These are phyloP conservation scores for Perccottus glenii DNA, from an alignment of 2,113 vertebrate genomes.

Conservation along the genomic window DNA sequence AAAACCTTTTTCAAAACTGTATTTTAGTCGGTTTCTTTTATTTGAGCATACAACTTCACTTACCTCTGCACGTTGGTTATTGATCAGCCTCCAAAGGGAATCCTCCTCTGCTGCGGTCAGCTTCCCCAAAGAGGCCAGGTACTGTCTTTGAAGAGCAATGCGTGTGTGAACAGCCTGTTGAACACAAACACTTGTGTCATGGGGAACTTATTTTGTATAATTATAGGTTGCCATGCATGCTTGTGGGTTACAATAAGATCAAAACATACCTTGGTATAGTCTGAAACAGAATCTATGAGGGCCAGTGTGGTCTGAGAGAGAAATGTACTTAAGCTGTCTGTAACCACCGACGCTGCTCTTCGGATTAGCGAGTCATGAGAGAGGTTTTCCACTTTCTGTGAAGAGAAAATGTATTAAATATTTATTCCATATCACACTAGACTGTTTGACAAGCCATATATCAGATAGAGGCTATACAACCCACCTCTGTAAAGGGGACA, in stretches of 20 bases:
- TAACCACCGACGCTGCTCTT: constrained; percentile 76
- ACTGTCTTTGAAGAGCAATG: constrained; percentile 76
- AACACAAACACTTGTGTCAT: constrained; percentile 16
- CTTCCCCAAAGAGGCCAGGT: constrained; percentile 75
- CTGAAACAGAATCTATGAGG: constrained; percentile 70
- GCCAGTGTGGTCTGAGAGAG: constrained; percentile 80
- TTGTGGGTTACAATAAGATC: not conserved
- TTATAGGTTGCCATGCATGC: not conserved
- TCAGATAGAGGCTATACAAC: not conserved
- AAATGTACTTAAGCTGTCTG: constrained; percentile 77
- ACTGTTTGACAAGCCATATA: no score
- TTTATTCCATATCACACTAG: no score
- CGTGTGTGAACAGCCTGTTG: constrained; percentile 78
- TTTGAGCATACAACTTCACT: not conserved
- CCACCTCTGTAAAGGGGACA: constrained; percentile 66
- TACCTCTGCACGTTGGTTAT: constrained; percentile 75
- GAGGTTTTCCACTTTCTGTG: constrained; percentile 71
- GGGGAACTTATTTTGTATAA: not conserved
- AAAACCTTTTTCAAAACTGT: no score
- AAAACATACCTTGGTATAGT: constrained; percentile 73
- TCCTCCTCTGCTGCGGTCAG: constrained; percentile 74
- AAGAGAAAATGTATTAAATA: not conserved
- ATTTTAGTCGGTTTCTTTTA: not conserved
- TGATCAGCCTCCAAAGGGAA: constrained; percentile 74
- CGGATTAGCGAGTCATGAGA: constrained; percentile 77